Percentiles rank a stretch among this genome's conserved stretches.
Conservation (phyloP, 1,140 invertebrate species). For the Pseudobourletiella spinata region DNA sequence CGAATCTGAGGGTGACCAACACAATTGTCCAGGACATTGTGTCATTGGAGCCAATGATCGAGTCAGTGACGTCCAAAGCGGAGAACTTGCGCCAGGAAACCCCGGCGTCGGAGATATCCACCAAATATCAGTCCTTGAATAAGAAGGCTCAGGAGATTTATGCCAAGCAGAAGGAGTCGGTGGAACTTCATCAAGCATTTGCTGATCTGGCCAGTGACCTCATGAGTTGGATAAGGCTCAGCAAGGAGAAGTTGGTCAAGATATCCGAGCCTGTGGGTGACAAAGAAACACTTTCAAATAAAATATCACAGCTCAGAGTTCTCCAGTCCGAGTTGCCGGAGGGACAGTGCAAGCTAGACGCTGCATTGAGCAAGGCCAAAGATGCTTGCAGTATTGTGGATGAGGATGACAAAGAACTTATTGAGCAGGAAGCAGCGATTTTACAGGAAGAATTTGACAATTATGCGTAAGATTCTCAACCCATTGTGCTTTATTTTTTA, state of each 20-base stretch:
- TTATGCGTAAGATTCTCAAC: slow-evolving; percentile 23
- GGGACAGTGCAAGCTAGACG: slow-evolving; percentile 70
- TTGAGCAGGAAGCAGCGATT: slow-evolving; percentile 80
- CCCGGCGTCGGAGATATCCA: slow-evolving; percentile 77
- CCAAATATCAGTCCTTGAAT: slow-evolving; percentile 78
- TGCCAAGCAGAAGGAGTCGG: slow-evolving; percentile 80
- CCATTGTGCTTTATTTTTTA: too few species aligned
- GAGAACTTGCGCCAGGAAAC: slow-evolving; percentile 72
- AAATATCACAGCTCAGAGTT: slow-evolving; percentile 73
- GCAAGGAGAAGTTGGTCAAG: slow-evolving; percentile 81
- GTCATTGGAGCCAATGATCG: slow-evolving; percentile 89
- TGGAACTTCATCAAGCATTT: slow-evolving; percentile 80
- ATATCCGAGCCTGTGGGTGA: slow-evolving; percentile 90
- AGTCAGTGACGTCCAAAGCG: slow-evolving; percentile 81
- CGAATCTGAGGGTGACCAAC: slow-evolving; percentile 78
- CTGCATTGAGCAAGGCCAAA: slow-evolving; percentile 69
- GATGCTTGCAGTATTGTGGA: slow-evolving; percentile 70
- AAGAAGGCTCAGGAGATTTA: slow-evolving; percentile 82
- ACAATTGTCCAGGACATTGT: slow-evolving; percentile 91
- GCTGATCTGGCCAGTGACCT: slow-evolving; percentile 86
- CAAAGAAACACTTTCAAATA: slow-evolving; percentile 74
- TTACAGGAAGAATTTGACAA: slow-evolving; percentile 57
- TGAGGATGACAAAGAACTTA: slow-evolving; percentile 76
- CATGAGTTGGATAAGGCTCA: slow-evolving; percentile 77
- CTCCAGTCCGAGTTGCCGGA: slow-evolving; percentile 69